Evolutionary conservation across 2,797 vertebrate species (phyloP), one percentile per base, ranked within the genome.

Genomic region (Halcyon badia): DNA sequence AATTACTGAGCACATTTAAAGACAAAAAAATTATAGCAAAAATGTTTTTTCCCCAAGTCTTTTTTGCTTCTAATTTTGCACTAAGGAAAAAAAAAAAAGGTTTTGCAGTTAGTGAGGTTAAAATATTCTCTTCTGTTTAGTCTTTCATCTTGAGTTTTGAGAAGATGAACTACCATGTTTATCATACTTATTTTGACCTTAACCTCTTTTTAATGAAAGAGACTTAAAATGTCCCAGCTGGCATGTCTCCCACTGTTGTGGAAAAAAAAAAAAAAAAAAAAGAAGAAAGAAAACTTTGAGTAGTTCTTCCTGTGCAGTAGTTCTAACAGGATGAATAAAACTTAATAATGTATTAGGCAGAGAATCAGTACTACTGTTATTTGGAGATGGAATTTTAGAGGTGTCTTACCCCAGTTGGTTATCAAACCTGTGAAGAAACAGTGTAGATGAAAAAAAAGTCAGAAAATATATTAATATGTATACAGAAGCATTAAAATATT

Each of bases 181-280:
- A 97, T 98, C 98, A 98, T 98, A 98, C 97, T 97, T 98, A 97
- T 97, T 98, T 96, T 98, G 98, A 99, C 98, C 98, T 98, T 98
- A 97, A 98, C 97, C 97, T 98, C 96, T 92, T 98, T 98, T 95
- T 97, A 98, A 98, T 98, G 98, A 98, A 98, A 98, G 97, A 97
- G 97, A 97, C 96, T 98, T 98, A 98, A 98, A 98, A 98, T 98
- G 88, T 98, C 96, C 98, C 98, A 98, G 98, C 98, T 99, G 98
- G 95, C 96, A 87, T 73, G 49, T 94, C 88, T 98, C 89, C 95
- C 76, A 83, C 70, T 89, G 90, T 69, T 94, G 86, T 80, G 69
- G 11, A 13, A 51, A 54, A 68, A 31, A 42, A 41, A 37, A 77
- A 7, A 61, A 86, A 95, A 89, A 64, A 51, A 80, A 69, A 83